These are phyloP conservation scores for Brachionus plicatilis DNA, from an alignment of 1,140 invertebrate genomes.

Conservation along the genomic window DNA sequence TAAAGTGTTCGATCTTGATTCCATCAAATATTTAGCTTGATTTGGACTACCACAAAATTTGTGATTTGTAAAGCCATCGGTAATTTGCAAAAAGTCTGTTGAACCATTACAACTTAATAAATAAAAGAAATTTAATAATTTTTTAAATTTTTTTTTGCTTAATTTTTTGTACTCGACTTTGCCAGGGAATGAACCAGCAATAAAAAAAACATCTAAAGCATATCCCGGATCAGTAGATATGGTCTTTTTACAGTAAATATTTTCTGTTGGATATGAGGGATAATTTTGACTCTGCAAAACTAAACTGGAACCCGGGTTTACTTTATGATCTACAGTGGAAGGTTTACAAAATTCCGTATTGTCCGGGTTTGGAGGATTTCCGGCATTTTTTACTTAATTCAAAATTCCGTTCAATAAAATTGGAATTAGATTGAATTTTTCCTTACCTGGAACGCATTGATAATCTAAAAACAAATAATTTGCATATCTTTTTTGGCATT, in stretches of 20 bases:
- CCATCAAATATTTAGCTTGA: conserved; percentile 26
- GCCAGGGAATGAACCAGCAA: background rate
- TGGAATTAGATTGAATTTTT: background rate
- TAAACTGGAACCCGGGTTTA: background rate
- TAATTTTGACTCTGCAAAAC: conserved; percentile 22
- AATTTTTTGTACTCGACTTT: background rate
- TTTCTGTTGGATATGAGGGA: background rate
- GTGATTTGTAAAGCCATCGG: background rate
- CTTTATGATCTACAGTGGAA: background rate
- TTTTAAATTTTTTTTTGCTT: background rate
- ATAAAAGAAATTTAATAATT: background rate
- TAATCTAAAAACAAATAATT: conserved; percentile 31
- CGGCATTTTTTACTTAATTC: conserved; percentile 30
- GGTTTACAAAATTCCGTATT: conserved; percentile 24
- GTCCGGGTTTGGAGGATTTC: background rate
- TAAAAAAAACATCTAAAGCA: conserved; percentile 11
- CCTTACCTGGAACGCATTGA: conserved; percentile 36
- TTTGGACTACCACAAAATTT: conserved; percentile 18
- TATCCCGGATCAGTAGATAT: conserved; percentile 9
- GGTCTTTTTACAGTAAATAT: background rate
- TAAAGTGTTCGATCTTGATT: background rate
- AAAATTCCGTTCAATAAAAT: background rate
- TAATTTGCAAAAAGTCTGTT: background rate
- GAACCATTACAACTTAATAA: conserved; percentile 32
- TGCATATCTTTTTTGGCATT: background rate